Conservation (phyloP, 2,113 vertebrate genomes). For the Hemiprocne comata region DNA sequence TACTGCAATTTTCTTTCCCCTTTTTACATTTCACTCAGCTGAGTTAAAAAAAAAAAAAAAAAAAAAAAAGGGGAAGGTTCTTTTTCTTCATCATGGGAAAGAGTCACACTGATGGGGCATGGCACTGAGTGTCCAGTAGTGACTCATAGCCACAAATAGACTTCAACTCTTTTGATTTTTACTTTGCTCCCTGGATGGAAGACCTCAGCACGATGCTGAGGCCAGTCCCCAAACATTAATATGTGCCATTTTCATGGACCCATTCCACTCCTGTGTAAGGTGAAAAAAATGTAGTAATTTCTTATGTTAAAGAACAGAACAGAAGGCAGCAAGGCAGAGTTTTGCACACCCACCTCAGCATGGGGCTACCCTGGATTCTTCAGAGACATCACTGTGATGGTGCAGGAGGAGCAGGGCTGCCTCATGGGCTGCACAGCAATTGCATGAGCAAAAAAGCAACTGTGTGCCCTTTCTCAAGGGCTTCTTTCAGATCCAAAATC, state of each 20-base stretch:
- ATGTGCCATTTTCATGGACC: background rate
- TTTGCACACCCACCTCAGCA: background rate
- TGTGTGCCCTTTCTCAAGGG: background rate
- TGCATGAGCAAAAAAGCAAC: background rate
- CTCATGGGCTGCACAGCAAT: background rate
- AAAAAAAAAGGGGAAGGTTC: background rate
- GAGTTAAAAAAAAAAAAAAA: background rate
- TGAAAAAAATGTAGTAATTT: background rate
- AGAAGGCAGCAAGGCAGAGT: background rate
- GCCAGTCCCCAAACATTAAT: background rate
- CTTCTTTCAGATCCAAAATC: background rate
- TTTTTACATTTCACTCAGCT: background rate
- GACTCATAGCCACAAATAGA: background rate
- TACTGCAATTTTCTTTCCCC: background rate
- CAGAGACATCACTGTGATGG: background rate
- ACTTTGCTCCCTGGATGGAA: background rate
- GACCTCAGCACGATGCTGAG: background rate
- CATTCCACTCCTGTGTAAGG: background rate
- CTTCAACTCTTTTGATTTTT: background rate
- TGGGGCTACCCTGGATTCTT: background rate
- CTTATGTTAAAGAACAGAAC: background rate
- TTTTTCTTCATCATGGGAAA: background rate
- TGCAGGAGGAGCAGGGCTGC: background rate
- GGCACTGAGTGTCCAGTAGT: accelerated
- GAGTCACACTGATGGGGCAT: background rate